phyloP scores from a whole-genome alignment of 2,797 vertebrate genomes.

The Neosalanx taihuensis region DNA sequence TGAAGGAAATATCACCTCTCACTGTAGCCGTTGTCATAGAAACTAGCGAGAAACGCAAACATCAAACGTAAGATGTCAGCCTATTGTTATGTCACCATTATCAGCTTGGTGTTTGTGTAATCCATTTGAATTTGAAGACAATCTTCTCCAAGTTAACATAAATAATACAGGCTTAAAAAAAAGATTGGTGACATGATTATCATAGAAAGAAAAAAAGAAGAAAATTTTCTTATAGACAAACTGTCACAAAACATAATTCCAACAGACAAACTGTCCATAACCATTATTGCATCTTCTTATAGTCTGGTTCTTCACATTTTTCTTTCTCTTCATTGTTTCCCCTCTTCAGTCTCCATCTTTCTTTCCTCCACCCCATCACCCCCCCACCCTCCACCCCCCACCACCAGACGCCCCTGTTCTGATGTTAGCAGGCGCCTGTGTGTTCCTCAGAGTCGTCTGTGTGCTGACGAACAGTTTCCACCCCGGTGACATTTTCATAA shows the following conservation, averaged over 20 bases:
- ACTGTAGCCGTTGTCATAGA: constrained; percentile 38
- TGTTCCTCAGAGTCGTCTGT: background rate
- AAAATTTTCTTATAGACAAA: background rate
- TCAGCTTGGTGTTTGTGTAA: constrained; percentile 44
- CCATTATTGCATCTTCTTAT: background rate
- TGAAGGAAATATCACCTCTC: constrained; percentile 40
- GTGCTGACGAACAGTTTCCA: constrained; percentile 50
- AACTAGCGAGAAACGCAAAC: constrained; percentile 40
- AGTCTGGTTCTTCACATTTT: background rate
- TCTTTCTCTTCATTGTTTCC: background rate
- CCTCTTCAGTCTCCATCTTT: background rate
- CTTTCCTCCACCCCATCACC: constrained; percentile 21
- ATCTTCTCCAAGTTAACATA: background rate
- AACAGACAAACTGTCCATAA: background rate
- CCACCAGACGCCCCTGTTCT: background rate
- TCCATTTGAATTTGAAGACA: constrained; percentile 2
- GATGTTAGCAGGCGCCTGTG: no score
- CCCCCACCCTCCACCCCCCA: constrained; percentile 5
- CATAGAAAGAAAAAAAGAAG: background rate
- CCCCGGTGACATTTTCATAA: constrained; percentile 52
- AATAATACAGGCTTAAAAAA: background rate
- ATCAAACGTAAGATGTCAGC: constrained; percentile 39
- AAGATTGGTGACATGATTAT: background rate
- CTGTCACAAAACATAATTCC: background rate
- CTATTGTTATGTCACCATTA: constrained; percentile 47